Evolutionary conservation across 2,888 invertebrate species (phyloP).

Genomic region (Nymphalis urticae): DNA sequence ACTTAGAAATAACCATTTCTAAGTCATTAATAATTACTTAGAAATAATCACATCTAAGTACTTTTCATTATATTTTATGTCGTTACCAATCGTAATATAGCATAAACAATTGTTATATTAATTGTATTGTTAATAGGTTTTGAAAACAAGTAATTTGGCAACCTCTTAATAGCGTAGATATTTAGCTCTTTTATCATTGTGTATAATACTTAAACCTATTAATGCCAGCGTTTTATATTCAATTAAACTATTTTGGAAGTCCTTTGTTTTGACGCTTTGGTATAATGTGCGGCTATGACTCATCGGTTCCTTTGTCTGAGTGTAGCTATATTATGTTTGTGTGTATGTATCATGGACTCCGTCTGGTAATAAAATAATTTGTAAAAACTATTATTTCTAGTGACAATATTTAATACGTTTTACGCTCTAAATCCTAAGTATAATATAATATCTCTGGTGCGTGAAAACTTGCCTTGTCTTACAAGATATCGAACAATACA

Average conservation of each 20-base stretch:
- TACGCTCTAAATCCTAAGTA: conserved; percentile 14
- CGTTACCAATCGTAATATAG: conserved; percentile 20
- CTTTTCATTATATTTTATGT: background rate
- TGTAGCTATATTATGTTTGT: background rate
- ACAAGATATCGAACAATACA: conserved; percentile 1
- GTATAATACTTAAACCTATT: conserved; percentile 5
- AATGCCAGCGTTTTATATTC: conserved; percentile 15
- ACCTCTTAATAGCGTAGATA: no score
- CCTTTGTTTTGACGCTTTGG: conserved; percentile 31
- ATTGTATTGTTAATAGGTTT: conserved; percentile 26
- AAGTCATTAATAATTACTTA: background rate
- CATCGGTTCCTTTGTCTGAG: conserved; percentile 32
- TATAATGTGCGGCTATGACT: conserved; percentile 26
- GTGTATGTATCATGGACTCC: background rate
- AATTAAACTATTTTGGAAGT: conserved; percentile 30
- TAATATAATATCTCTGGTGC: conserved; percentile 6
- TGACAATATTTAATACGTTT: conserved; percentile 8
- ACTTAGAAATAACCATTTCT: no score
- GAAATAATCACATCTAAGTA: no score
- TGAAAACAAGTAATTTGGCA: conserved; percentile 13
- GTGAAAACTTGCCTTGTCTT: conserved; percentile 12
- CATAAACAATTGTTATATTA: conserved; percentile 11
- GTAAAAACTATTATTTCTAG: conserved; percentile 2
- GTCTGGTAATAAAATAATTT: conserved; percentile 3
- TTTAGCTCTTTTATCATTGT: conserved; percentile 10